Percentiles rank a stretch among this genome's conserved stretches.
phyloP scores from a whole-genome alignment of 2,113 vertebrate genomes.

The Theristicus caerulescens region DNA sequence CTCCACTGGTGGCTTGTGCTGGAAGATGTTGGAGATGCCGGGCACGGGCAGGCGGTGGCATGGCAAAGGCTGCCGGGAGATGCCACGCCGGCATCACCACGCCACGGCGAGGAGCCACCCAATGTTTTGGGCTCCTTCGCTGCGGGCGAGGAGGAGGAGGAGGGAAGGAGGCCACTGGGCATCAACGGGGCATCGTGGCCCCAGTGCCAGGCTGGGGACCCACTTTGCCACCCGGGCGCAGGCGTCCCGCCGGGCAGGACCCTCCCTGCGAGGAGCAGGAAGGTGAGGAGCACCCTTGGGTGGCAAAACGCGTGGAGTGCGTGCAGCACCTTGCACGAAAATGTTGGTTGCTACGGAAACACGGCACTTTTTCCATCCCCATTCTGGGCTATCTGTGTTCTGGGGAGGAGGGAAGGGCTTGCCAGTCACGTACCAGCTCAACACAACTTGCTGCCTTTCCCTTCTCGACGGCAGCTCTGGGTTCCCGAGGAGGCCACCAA shows the following conservation, averaged over 20 bases:
- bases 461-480: background rate
- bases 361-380: slow-evolving; percentile 46
- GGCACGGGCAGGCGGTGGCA: background rate
- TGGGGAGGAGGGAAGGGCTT: slow-evolving; percentile 56
- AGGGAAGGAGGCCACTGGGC: background rate
- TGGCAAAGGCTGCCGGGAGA: background rate
- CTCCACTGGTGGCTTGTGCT: background rate
- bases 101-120: background rate
- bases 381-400: slow-evolving; percentile 39
- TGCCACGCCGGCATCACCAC: background rate
- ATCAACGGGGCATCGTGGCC: background rate
- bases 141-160: background rate
- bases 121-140: background rate
- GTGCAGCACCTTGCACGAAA: slow-evolving; percentile 53
- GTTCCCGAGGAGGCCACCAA: background rate
- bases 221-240: fast-evolving
- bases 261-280: fast-evolving
- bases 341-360: slow-evolving; percentile 63
- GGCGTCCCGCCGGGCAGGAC: background rate
- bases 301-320: slow-evolving; percentile 11
- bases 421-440: slow-evolving; percentile 41
- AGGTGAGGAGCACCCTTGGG: slow-evolving; percentile 56
- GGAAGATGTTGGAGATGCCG: background rate
- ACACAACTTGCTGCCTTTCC: background rate
- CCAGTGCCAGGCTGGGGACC: background rate